A percentile compares a stretch with the other conserved stretches of the same genome.
Evolutionary conservation across 1,140 invertebrate genomes (phyloP).

Genomic region (Ylistrum balloti): DNA sequence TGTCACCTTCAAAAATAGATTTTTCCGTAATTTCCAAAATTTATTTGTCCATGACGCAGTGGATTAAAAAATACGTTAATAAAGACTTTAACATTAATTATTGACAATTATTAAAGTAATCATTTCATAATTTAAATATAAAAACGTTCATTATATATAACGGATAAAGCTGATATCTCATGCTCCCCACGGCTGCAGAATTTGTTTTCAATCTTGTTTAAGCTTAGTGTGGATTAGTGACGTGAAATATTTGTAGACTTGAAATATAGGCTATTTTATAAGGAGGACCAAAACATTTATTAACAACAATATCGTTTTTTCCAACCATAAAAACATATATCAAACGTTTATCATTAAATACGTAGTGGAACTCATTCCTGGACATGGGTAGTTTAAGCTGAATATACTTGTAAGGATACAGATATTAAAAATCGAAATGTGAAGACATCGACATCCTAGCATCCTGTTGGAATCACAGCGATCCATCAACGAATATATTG

Average conservation of each 20-base stretch:
- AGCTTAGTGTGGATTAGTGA: background rate
- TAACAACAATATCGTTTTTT: background rate
- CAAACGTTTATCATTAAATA: no score
- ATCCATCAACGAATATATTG: background rate
- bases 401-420: no score
- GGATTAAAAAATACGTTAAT: no score
- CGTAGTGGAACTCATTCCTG: no score
- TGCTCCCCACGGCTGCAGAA: background rate
- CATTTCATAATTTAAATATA: no score
- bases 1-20: background rate
- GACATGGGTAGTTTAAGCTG: no score
- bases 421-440: no score
- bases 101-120: no score
- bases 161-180: background rate
- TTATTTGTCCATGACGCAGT: background rate
- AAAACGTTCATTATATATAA: no score
- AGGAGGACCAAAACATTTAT: background rate
- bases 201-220: background rate
- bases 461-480: background rate
- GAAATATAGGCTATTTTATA: background rate
- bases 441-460: no score
- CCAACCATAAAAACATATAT: background rate
- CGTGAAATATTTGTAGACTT: background rate
- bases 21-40: background rate
- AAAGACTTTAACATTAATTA: no score